Percentiles rank a stretch among this genome's conserved stretches.
These are phyloP conservation scores for Sebastes fasciatus DNA, from an alignment of 2,113 vertebrate species.

Conservation along the genomic window DNA sequence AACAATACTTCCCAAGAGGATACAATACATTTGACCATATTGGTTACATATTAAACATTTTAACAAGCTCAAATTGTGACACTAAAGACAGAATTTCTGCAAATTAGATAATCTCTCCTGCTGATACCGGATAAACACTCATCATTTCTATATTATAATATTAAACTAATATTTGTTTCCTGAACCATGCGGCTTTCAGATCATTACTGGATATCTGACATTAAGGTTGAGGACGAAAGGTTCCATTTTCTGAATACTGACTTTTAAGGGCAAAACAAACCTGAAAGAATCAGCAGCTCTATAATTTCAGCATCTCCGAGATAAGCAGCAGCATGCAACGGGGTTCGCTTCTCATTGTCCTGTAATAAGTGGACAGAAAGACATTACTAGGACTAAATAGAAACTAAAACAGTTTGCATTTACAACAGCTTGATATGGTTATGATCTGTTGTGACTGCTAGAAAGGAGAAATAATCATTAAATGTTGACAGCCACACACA, in stretches of 20 bases:
- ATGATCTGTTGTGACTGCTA: not conserved
- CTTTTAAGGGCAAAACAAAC: conserved; percentile 78
- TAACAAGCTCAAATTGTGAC: not conserved
- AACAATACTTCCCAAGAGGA: not conserved
- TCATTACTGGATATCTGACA: not conserved
- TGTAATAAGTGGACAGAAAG: conserved; percentile 77
- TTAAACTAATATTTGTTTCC: not conserved
- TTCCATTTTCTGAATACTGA: not conserved
- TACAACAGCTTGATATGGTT: not conserved
- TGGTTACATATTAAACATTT: not conserved
- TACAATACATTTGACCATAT: not conserved
- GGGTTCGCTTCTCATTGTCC: conserved; percentile 99
- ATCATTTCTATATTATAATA: not conserved
- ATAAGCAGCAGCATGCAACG: conserved; percentile 97
- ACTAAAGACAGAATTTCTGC: not conserved
- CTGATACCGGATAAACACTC: not conserved
- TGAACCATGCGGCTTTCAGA: not conserved
- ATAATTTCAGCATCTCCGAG: conserved; percentile 99
- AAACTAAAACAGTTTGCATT: conserved; percentile 10
- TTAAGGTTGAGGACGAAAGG: not conserved
- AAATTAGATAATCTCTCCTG: not conserved
- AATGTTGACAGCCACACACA: not conserved
- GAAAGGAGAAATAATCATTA: not conserved
- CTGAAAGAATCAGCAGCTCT: conserved; percentile 98
- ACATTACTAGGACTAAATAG: conserved; percentile 2